These are phyloP conservation scores for Caretta caretta DNA, from an alignment of 2,113 vertebrate species.

Conservation along the genomic window DNA sequence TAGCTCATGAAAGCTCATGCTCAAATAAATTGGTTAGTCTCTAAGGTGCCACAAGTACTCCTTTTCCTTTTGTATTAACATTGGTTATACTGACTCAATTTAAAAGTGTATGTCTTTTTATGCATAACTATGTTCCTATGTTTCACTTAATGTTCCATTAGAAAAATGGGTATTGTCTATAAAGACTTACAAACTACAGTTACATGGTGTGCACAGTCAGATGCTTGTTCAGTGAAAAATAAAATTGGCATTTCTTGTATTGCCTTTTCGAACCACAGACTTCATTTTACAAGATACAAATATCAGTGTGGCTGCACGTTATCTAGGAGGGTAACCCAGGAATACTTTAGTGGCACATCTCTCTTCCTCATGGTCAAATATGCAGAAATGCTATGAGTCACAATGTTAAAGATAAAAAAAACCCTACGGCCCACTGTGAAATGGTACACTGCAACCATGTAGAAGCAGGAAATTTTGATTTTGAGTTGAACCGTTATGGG, in stretches of 20 bases:
- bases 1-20: too few species aligned
- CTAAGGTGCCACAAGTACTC: too few species aligned
- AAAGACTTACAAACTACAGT: not conserved
- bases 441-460: not conserved
- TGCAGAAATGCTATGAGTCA: not conserved
- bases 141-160: conserved; percentile 1
- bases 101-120: not conserved
- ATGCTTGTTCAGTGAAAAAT: not conserved
- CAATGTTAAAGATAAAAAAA: not conserved
- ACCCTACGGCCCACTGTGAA: not conserved
- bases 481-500: not conserved
- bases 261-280: not conserved
- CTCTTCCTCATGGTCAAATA: not conserved
- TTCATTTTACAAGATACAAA: not conserved
- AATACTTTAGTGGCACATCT: not conserved
- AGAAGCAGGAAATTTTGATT: not conserved
- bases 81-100: not conserved
- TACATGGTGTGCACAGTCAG: not conserved
- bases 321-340: not conserved
- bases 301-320: not conserved
- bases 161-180: not conserved
- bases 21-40: too few species aligned
- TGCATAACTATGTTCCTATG: not conserved
- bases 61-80: not conserved
- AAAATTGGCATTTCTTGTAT: not conserved